Evolutionary conservation across 2,888 invertebrate genomes (phyloP).

Genomic region (Selenia dentaria): DNA sequence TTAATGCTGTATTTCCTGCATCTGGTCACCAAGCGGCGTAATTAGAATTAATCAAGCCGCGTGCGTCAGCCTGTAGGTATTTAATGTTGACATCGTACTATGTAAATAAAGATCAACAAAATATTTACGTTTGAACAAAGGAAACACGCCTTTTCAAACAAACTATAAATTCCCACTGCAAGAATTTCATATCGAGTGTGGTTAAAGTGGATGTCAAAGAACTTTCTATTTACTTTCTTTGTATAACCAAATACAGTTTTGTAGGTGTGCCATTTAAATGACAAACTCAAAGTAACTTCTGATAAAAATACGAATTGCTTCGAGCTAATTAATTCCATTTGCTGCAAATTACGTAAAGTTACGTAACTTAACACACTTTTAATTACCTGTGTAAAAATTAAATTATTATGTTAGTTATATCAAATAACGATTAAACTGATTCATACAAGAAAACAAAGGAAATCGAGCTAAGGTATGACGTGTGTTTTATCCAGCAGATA

Average conservation of each 20-base stretch:
- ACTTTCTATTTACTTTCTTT: conserved; percentile 17
- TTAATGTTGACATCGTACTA: conserved; percentile 2
- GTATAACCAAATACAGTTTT: neutral
- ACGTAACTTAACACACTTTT: no score
- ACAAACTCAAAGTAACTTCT: no score
- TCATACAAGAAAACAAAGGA: conserved; percentile 9
- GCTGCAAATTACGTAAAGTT: no score
- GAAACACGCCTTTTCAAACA: no score
- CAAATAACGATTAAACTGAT: no score
- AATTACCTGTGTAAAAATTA: no score
- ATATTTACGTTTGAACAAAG: conserved; percentile 7
- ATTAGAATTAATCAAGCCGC: conserved; percentile 1
- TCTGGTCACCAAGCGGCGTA: neutral
- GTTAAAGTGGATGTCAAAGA: neutral
- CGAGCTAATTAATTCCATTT: no score
- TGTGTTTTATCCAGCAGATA: neutral
- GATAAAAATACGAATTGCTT: no score
- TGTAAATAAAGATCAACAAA: conserved; percentile 5
- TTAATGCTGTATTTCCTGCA: conserved; percentile 14
- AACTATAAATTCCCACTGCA: no score
- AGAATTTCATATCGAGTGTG: no score
- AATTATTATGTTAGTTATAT: no score
- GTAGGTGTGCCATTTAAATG: no score
- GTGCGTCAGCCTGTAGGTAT: conserved; percentile 2
- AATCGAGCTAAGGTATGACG: neutral